Conservation (phyloP, 2,888 invertebrate genomes). For the Cephus runcator region DNA sequence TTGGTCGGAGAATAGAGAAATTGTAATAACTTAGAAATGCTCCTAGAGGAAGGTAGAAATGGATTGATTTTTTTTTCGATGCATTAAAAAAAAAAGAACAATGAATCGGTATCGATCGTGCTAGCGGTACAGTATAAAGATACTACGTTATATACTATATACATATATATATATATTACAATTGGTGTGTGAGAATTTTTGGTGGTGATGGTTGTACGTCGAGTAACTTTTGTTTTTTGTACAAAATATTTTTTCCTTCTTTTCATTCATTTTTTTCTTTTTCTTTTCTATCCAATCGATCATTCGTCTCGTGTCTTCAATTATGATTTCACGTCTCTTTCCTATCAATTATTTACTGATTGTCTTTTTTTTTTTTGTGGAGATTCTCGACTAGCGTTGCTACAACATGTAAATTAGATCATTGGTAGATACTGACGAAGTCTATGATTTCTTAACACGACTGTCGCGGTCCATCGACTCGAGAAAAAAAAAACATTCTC, state of each 20-base stretch:
- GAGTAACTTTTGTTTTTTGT: slow-evolving; percentile 27
- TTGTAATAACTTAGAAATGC: slow-evolving; percentile 3
- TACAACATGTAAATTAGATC: slow-evolving; percentile 16
- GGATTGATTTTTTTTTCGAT: neutral
- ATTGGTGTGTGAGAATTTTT: slow-evolving; percentile 38
- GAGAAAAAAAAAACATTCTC: neutral
- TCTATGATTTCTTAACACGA: neutral
- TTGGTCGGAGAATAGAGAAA: slow-evolving; percentile 22
- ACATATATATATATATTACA: no score
- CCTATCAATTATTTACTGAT: neutral
- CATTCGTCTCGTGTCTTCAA: no score
- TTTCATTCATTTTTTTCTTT: slow-evolving; percentile 1
- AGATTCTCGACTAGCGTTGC: slow-evolving; percentile 7
- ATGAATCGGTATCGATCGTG: slow-evolving; percentile 31
- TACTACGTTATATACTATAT: no score
- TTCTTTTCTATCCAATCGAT: neutral
- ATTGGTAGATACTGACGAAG: slow-evolving; percentile 14
- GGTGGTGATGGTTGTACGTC: slow-evolving; percentile 62
- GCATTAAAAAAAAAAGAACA: neutral
- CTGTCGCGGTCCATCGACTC: slow-evolving; percentile 14
- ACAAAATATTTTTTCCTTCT: neutral
- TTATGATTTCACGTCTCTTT: neutral
- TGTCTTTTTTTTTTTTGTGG: slow-evolving; percentile 4
- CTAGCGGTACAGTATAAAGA: slow-evolving; percentile 13
- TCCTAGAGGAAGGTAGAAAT: slow-evolving; percentile 8